phyloP scores from a whole-genome alignment of 2,113 vertebrate species.

The Pseudopipra pipra region DNA sequence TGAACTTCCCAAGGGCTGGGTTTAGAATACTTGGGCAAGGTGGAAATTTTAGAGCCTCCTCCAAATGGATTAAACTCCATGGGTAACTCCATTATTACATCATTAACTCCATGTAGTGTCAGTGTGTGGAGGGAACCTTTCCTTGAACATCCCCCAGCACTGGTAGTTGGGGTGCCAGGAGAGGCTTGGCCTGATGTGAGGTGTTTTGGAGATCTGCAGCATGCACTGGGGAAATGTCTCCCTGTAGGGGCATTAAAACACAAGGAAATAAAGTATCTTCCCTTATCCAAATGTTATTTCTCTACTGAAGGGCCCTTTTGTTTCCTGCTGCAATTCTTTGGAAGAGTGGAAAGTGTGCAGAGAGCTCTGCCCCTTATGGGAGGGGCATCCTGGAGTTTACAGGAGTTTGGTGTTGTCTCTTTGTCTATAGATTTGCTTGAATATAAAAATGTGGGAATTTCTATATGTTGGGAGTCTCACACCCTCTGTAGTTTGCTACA shows the following conservation, averaged over 20 bases:
- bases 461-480: neutral
- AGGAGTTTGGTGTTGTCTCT: neutral
- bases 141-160: no score
- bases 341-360: neutral
- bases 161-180: no score
- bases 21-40: slow-evolving; percentile 49
- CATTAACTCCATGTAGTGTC: no score
- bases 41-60: slow-evolving; percentile 57
- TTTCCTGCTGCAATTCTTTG: neutral
- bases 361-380: neutral
- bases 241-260: neutral
- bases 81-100: no score
- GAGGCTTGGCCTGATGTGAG: neutral
- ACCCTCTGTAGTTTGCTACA: neutral
- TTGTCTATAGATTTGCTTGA: neutral
- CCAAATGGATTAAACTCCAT: slow-evolving; percentile 72
- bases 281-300: neutral
- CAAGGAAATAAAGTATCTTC: neutral
- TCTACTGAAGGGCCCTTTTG: neutral
- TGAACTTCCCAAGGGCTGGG: neutral
- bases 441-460: neutral
- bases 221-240: neutral
- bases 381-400: neutral
- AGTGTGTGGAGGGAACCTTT: no score
- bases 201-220: neutral